A percentile compares a stretch with the other conserved stretches of the same genome.
Evolutionary conservation across 2,888 invertebrate genomes (phyloP).

Genomic region (Dromius quadrimaculatus): DNA sequence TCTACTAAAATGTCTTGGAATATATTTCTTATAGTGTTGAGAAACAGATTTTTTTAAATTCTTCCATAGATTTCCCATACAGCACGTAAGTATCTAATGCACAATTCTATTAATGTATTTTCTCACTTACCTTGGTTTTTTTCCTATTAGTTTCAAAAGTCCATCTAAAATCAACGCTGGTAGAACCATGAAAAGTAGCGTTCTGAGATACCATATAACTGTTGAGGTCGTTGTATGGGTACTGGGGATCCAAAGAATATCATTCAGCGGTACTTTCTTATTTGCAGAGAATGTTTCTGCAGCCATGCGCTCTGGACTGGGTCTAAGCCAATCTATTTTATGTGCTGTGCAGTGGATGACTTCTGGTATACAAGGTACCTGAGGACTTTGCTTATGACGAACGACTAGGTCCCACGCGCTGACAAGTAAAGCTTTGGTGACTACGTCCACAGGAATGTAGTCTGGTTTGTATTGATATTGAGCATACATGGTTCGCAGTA

Average conservation of each 20-base stretch:
- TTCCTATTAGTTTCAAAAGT: conserved; percentile 9
- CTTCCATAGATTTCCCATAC: too few relatives aligned
- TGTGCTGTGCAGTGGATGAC: conserved; percentile 10
- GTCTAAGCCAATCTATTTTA: conserved; percentile 13
- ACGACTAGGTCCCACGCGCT: conserved; percentile 72
- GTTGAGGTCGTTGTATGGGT: conserved; percentile 7
- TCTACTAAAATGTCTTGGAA: too few relatives aligned
- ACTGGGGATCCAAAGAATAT: conserved; percentile 21
- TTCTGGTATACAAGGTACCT: not conserved
- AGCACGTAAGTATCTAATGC: too few relatives aligned
- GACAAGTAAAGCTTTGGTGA: conserved; percentile 78
- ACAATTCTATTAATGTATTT: too few relatives aligned
- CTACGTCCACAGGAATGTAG: conserved; percentile 85
- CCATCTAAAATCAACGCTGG: conserved; percentile 19
- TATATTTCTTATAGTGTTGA: too few relatives aligned
- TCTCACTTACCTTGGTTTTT: conserved; percentile 32
- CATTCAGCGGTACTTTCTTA: not conserved
- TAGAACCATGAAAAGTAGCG: conserved; percentile 2
- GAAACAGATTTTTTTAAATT: too few relatives aligned
- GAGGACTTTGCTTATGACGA: not conserved
- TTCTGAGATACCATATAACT: conserved; percentile 8
- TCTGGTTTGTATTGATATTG: conserved; percentile 75
- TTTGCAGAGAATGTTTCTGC: not conserved
- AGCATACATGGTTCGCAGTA: conserved; percentile 77
- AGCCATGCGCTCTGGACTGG: not conserved